These are phyloP conservation scores for Serrognathus titanus DNA, from an alignment of 2,888 invertebrate genomes.

Conservation along the genomic window DNA sequence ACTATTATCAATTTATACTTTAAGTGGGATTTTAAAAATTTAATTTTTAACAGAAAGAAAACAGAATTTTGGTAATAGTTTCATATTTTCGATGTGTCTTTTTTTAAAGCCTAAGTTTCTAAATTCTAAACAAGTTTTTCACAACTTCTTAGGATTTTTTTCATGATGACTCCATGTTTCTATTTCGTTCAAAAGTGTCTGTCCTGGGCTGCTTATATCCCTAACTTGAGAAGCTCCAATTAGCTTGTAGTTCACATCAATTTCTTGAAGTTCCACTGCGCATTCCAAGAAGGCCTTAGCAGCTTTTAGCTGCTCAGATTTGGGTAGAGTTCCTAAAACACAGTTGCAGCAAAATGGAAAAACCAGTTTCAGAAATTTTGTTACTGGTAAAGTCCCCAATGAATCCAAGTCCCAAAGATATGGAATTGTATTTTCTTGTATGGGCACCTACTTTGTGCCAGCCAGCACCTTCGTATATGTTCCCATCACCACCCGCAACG, in stretches of 20 bases:
- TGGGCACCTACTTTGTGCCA: constrained; percentile 59
- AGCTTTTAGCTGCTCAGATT: constrained; percentile 47
- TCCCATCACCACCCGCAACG: constrained; percentile 58
- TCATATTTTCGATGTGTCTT: too few species aligned
- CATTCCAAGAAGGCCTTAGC: constrained; percentile 52
- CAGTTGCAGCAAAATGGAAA: neutral
- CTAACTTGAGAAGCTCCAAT: constrained; percentile 56
- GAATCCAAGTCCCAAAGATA: constrained; percentile 56
- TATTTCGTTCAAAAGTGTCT: constrained; percentile 51
- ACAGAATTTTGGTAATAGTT: too few species aligned
- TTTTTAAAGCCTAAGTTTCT: too few species aligned
- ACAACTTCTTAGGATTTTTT: too few species aligned
- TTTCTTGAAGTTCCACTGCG: constrained; percentile 48
- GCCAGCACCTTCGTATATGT: constrained; percentile 59
- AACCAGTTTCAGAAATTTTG: neutral
- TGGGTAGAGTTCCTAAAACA: constrained; percentile 48
- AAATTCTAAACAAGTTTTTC: too few species aligned
- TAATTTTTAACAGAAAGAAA: too few species aligned
- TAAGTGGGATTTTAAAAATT: too few species aligned
- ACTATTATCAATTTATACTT: too few species aligned
- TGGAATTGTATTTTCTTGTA: constrained; percentile 53
- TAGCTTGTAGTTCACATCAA: constrained; percentile 51
- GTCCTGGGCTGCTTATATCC: constrained; percentile 55
- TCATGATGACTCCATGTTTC: constrained; percentile 46
- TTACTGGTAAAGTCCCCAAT: constrained; percentile 54